Conservation (phyloP, 1,140 invertebrate genomes). For the Cydia fagiglandana region DNA sequence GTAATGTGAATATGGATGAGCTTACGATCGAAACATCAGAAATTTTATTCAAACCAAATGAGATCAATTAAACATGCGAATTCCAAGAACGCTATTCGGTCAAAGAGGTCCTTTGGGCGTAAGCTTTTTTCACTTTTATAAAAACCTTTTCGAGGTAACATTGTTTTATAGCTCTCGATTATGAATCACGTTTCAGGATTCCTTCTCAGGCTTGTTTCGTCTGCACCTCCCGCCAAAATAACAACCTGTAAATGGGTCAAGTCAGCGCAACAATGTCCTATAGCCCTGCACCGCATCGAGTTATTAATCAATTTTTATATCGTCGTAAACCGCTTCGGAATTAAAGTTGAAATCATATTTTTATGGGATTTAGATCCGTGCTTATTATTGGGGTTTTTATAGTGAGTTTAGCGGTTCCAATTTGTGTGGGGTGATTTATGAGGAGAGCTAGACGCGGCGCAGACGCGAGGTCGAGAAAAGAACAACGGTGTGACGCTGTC, state of each 20-base stretch:
- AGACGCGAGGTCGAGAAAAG: constrained; percentile 54
- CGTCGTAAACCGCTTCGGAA: constrained; percentile 70
- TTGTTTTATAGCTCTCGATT: constrained; percentile 41
- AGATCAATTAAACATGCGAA: too few relatives aligned
- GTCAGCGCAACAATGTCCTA: constrained; percentile 68
- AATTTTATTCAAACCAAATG: too few relatives aligned
- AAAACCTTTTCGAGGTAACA: constrained; percentile 11
- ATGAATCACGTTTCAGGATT: constrained; percentile 42
- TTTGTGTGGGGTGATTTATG: constrained; percentile 68
- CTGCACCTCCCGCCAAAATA: constrained; percentile 68
- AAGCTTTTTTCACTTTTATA: neutral
- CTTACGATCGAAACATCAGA: too few relatives aligned
- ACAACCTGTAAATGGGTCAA: constrained; percentile 63
- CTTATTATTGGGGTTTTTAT: constrained; percentile 67
- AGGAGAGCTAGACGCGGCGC: constrained; percentile 54
- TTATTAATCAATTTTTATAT: constrained; percentile 76
- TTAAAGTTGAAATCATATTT: constrained; percentile 73
- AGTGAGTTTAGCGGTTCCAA: constrained; percentile 61
- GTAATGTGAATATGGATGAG: too few relatives aligned
- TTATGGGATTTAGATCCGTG: constrained; percentile 73
- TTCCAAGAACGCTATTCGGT: neutral
- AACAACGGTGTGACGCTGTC: neutral
- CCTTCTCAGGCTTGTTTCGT: constrained; percentile 58
- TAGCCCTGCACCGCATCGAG: constrained; percentile 51
- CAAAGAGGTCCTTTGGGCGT: neutral